Evolutionary conservation across 1,140 invertebrate species (phyloP).

Genomic region (Limonius californicus): DNA sequence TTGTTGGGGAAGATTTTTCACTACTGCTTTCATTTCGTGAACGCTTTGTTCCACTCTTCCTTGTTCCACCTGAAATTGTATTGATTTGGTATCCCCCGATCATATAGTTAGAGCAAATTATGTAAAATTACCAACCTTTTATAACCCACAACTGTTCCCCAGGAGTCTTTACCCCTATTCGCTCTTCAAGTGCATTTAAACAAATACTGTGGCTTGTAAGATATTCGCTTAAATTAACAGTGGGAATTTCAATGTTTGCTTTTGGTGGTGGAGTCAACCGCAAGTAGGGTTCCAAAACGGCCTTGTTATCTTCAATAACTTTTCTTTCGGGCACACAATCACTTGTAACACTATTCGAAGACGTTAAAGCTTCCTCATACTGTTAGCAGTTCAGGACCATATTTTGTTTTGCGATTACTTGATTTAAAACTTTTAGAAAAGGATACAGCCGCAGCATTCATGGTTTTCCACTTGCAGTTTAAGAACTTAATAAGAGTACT

Average conservation of each 20-base stretch:
- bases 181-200: slow-evolving; percentile 66
- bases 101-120: background rate
- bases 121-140: slow-evolving; percentile 4
- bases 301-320: slow-evolving; percentile 28
- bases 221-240: slow-evolving; percentile 69
- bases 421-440: too few relatives aligned
- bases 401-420: background rate
- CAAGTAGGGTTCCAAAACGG: slow-evolving; percentile 34
- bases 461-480: slow-evolving; percentile 68
- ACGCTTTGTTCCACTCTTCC: slow-evolving; percentile 26
- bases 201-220: slow-evolving; percentile 70
- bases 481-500: slow-evolving; percentile 72
- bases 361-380: slow-evolving; percentile 37
- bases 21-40: slow-evolving; percentile 25
- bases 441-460: slow-evolving; percentile 41
- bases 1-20: slow-evolving; percentile 22
- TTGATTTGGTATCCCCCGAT: background rate
- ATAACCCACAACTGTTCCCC: slow-evolving; percentile 40
- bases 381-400: slow-evolving; percentile 22
- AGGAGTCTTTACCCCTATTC: slow-evolving; percentile 56
- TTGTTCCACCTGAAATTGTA: slow-evolving; percentile 1
- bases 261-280: slow-evolving; percentile 53
- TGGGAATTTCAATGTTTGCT: slow-evolving; percentile 61
- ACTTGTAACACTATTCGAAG: slow-evolving; percentile 26
- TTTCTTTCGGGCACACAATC: slow-evolving; percentile 34